phyloP scores from a whole-genome alignment of 1,140 invertebrate genomes.

The Eupristina koningsbergeri region DNA sequence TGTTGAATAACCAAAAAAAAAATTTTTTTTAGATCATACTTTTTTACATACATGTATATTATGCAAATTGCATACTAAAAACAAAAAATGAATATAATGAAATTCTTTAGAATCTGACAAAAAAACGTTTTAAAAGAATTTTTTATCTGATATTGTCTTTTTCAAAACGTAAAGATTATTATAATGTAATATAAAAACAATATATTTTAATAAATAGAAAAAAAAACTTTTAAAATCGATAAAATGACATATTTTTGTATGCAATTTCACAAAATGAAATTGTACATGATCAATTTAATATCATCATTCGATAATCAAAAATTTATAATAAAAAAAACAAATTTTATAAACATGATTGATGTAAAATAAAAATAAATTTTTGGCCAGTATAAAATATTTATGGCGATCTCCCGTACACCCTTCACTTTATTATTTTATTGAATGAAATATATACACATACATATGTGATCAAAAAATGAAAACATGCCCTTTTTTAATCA shows the following conservation, averaged over 20 bases:
- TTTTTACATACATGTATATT: background rate
- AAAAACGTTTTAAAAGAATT: background rate
- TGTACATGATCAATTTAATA: background rate
- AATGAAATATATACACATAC: slow-evolving; percentile 2
- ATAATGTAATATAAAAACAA: background rate
- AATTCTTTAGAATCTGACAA: background rate
- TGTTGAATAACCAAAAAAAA: background rate
- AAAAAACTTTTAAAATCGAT: background rate
- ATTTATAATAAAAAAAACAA: background rate
- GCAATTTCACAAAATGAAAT: background rate
- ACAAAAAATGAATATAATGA: background rate
- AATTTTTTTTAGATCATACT: too few relatives aligned
- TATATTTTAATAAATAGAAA: background rate
- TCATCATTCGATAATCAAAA: background rate
- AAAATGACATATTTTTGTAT: slow-evolving; percentile 17
- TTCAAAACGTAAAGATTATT: background rate
- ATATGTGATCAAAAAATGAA: slow-evolving; percentile 20
- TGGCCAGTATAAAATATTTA: background rate
- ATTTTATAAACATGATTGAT: background rate
- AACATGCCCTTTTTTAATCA: slow-evolving; percentile 38
- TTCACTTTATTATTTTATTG: background rate
- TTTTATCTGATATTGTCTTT: background rate
- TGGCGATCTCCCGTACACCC: slow-evolving; percentile 4
- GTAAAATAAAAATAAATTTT: background rate
- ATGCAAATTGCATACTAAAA: background rate